These are phyloP conservation scores for Callyntrura sp. DNA, from an alignment of 2,888 invertebrate genomes.

Conservation along the genomic window DNA sequence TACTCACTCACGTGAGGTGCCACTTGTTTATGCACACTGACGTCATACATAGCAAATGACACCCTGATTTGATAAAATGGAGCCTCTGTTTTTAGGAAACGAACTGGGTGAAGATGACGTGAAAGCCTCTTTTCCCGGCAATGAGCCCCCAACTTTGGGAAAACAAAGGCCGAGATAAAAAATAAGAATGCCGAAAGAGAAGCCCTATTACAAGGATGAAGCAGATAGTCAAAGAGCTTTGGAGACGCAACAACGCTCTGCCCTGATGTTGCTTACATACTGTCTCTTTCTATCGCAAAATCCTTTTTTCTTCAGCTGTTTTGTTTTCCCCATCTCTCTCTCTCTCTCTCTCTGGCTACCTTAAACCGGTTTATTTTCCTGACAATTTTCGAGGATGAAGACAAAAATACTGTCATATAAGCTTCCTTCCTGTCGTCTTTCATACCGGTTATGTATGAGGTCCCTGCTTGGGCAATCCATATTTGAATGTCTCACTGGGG, in stretches of 20 bases:
- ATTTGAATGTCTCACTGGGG: not conserved
- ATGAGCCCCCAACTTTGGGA: not conserved
- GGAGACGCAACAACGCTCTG: too few species aligned
- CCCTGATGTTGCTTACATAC: too few species aligned
- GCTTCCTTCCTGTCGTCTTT: not conserved
- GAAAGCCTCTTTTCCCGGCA: too few species aligned
- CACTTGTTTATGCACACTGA: slow-evolving; percentile 28
- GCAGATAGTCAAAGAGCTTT: too few species aligned
- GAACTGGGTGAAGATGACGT: too few species aligned
- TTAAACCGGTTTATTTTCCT: too few species aligned
- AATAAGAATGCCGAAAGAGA: not conserved
- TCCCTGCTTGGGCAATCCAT: slow-evolving; percentile 28
- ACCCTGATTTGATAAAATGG: not conserved
- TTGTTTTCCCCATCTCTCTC: not conserved
- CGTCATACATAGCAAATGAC: slow-evolving; percentile 1
- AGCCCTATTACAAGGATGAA: not conserved
- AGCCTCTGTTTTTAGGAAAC: too few species aligned
- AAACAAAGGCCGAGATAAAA: not conserved
- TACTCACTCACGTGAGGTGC: too few species aligned
- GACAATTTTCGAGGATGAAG: too few species aligned
- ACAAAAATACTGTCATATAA: too few species aligned
- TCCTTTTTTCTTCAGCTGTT: not conserved
- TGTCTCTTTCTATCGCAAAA: not conserved
- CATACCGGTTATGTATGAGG: slow-evolving; percentile 12
- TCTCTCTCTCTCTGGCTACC: too few species aligned